Conservation (phyloP, 2,888 invertebrate species). For the Sthenelais limicola region DNA sequence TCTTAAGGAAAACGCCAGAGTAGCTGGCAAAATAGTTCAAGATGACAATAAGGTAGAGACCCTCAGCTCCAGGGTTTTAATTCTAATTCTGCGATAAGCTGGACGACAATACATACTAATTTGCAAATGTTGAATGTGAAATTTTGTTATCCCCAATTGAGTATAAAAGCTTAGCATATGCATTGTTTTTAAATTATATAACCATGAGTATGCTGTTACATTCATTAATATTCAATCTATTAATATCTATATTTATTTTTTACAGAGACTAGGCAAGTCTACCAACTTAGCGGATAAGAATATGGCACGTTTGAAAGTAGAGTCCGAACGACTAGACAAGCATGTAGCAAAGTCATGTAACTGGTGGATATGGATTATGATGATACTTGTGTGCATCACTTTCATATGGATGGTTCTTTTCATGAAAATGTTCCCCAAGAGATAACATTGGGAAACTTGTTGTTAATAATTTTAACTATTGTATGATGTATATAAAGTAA, state of each 20-base stretch:
- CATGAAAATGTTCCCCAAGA: conserved; percentile 87
- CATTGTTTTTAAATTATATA: no score
- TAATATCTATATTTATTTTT: conserved; percentile 51
- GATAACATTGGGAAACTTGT: no score
- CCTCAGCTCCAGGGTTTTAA: no score
- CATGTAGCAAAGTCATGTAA: conserved; percentile 91
- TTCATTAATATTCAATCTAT: no score
- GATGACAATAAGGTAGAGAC: conserved; percentile 91
- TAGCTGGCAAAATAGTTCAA: conserved; percentile 90
- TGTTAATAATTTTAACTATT: no score
- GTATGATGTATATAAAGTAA: no score
- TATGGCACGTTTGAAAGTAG: conserved; percentile 82
- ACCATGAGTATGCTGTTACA: no score
- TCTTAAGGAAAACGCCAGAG: conserved; percentile 90
- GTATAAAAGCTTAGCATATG: no score
- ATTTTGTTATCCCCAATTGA: no score
- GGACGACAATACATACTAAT: no score
- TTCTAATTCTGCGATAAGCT: no score
- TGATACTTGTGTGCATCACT: conserved; percentile 85
- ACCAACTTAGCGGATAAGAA: conserved; percentile 86
- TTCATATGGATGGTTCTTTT: conserved; percentile 95
- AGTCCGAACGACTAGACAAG: conserved; percentile 86
- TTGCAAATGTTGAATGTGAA: no score
- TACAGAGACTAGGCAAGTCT: conserved; percentile 82
- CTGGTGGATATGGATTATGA: conserved; percentile 95